Base-by-base conservation (phyloP, 2,797 vertebrate genomes). In the Chromobotia macracanthus region DNA sequence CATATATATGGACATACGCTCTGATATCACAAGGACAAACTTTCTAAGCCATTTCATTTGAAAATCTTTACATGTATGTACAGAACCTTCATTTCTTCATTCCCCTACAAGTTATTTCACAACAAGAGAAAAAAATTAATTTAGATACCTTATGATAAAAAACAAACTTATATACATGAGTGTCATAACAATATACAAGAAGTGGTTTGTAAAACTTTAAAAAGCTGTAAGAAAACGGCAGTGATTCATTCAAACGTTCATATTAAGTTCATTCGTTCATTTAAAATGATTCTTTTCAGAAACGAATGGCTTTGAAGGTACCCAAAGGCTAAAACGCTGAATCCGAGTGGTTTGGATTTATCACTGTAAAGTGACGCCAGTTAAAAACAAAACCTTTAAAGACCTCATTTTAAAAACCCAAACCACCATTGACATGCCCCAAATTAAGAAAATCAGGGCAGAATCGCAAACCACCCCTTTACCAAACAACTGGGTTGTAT, bases 181-280 rank as follows among this genome's bases (percentile, higher is more conserved):
- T 92, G 93, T 93, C 92, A 91, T 93, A 89, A 95, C 91, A 85
- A 91, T 93, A 92, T 96, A 92, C 91, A 94, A 94, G 93, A 95
- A 94, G 92, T 94, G 93, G 94, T 93, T 87, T 93, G 92, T 94
- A 95, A 95, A 94, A 94, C 94, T 93, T 90, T 92, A 94, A 95
- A 94, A 94, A 94, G 90, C 89, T 91, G 86, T 94, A 93, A 91
- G 96, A 95, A 97, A 97, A 97, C 95, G 96, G 97, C 96, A 96
- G 96, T 96, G 94, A 95, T 94, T 86, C 89, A 90, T 91, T 91
- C 91, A 89, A 86, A 87, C 18, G 79, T 23, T 89, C 86, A 84
- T 41, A 50, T 66, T 58, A 38, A 69, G 68, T 83, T 82, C 70
- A 61, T 44, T 75, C 70, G 55, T 44, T 77, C 77, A 12, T 80